Conservation (phyloP, 2,113 vertebrate genomes). For the Oncorhynchus nerka region DNA sequence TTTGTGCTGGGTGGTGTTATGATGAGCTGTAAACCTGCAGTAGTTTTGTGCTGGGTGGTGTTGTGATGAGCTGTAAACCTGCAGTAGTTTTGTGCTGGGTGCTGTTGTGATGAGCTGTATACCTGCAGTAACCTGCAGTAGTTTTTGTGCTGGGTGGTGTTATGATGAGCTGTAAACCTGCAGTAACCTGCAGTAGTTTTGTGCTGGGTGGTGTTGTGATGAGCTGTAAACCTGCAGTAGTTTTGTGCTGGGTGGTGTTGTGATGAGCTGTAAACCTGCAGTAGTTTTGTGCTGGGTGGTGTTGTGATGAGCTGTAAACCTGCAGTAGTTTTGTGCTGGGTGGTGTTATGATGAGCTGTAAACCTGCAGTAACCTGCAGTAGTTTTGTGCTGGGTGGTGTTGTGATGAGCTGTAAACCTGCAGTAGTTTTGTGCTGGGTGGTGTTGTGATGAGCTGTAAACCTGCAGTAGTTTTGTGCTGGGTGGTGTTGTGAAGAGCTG, state of each 20-base stretch:
- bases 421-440: not conserved
- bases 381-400: not conserved
- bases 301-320: constrained; percentile 6
- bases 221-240: no score
- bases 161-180: not conserved
- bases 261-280: no score
- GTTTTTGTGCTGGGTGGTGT: not conserved
- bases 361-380: constrained; percentile 12
- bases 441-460: no score
- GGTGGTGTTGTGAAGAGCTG: no score
- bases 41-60: not conserved
- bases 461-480: not conserved
- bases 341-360: no score
- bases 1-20: not conserved
- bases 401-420: no score
- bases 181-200: not conserved
- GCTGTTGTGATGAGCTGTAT: no score
- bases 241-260: no score
- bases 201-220: no score
- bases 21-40: constrained; percentile 5
- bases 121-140: not conserved
- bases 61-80: no score
- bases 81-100: not conserved
- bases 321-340: not conserved
- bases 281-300: not conserved